These are phyloP conservation scores for Acanthosepion esculentum DNA, from an alignment of 2,888 invertebrate species.

Conservation along the genomic window DNA sequence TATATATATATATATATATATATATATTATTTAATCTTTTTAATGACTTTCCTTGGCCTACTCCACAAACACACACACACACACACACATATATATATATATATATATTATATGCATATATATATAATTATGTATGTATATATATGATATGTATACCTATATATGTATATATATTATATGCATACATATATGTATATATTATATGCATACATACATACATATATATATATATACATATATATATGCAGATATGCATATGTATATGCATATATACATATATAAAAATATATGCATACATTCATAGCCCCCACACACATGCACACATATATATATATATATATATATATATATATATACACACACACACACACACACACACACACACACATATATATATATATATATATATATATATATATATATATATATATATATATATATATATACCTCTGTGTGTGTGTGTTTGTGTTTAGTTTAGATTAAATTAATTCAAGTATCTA, in stretches of 20 bases:
- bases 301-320: neutral
- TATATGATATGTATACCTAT: too few species aligned
- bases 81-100: too few species aligned
- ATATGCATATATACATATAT: neutral
- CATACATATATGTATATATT: too few species aligned
- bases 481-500: neutral
- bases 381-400: neutral
- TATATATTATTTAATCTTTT: too few species aligned
- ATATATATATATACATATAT: neutral
- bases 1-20: too few species aligned
- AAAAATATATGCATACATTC: neutral
- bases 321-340: too few species aligned
- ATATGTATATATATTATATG: neutral
- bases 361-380: too few species aligned
- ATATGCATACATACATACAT: neutral
- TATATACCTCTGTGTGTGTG: neutral
- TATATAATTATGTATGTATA: too few species aligned
- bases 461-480: neutral
- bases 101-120: too few species aligned
- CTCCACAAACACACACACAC: too few species aligned
- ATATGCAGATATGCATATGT: neutral
- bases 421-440: neutral
- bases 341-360: too few species aligned
- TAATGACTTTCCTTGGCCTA: too few species aligned
- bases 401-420: constrained; percentile 2